These are phyloP conservation scores for Pelobates cultripes DNA, from an alignment of 2,797 vertebrate genomes.

Conservation along the genomic window DNA sequence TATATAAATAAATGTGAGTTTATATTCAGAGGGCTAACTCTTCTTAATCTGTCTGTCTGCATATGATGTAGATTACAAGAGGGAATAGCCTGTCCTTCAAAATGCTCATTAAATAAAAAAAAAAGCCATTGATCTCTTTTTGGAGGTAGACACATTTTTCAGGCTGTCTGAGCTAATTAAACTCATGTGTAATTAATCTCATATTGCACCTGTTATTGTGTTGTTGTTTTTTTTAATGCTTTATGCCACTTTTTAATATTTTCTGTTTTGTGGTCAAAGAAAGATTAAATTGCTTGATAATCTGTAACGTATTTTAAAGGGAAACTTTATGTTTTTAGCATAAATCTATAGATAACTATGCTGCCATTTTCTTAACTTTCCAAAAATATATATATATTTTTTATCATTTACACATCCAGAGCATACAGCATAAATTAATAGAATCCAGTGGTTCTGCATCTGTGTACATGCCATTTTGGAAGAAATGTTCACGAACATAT, in stretches of 20 bases:
- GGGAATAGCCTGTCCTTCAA: constrained; percentile 49
- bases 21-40: constrained; percentile 5
- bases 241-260: too few species aligned
- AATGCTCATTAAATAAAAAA: constrained; percentile 39
- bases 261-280: too few species aligned
- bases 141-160: constrained; percentile 15
- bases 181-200: constrained; percentile 1
- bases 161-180: constrained; percentile 23
- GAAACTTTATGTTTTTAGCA: too few species aligned
- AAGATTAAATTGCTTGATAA: neutral
- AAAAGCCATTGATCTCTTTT: constrained; percentile 39
- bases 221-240: neutral
- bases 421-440: too few species aligned
- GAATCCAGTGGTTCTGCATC: too few species aligned
- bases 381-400: too few species aligned
- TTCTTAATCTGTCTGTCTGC: constrained; percentile 21
- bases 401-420: too few species aligned
- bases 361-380: too few species aligned
- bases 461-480: too few species aligned
- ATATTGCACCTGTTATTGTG: constrained; percentile 14
- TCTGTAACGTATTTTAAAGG: neutral
- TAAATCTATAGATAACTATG: too few species aligned
- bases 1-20: constrained; percentile 19
- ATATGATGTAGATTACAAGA: constrained; percentile 27
- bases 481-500: neutral